Conservation (phyloP, 2,113 vertebrate species). For the Archilochus colubris region DNA sequence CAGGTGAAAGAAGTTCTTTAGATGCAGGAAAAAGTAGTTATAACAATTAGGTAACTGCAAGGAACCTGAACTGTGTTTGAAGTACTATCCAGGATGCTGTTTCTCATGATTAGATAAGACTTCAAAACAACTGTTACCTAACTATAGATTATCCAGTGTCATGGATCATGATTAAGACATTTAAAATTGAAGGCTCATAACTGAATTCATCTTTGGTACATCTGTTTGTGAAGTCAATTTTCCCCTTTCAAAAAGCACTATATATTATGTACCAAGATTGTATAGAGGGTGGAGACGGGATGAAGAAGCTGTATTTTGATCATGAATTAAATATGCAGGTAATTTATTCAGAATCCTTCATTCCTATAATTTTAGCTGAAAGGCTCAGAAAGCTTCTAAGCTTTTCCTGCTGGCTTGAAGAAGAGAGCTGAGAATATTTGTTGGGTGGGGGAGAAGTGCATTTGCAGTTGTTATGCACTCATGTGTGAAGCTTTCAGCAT, state of each 20-base stretch:
- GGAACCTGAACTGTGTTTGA: not conserved
- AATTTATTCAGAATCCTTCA: conserved; percentile 55
- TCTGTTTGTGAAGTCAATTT: conserved; percentile 19
- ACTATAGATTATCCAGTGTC: conserved; percentile 4
- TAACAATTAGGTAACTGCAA: not conserved
- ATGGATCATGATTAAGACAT: conserved; percentile 1
- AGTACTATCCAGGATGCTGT: not conserved
- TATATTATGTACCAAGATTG: not conserved
- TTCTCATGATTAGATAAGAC: not conserved
- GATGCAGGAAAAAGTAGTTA: not conserved
- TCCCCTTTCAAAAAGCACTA: not conserved
- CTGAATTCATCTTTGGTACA: not conserved
- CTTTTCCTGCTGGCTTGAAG: not conserved
- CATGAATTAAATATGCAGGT: not conserved
- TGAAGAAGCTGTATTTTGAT: conserved; percentile 11
- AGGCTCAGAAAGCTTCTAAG: conserved; percentile 19
- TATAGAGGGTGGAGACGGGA: not conserved
- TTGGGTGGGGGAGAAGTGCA: not conserved
- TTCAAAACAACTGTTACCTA: conserved; percentile 38
- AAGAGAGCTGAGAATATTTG: not conserved
- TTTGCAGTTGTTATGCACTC: not conserved
- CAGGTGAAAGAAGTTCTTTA: not conserved
- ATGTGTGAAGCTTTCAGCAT: not conserved
- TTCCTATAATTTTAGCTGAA: conserved; percentile 29
- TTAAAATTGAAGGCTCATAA: not conserved